Evolutionary conservation across 2,888 invertebrate species (phyloP).

Genomic region (Hydraecia micacea): DNA sequence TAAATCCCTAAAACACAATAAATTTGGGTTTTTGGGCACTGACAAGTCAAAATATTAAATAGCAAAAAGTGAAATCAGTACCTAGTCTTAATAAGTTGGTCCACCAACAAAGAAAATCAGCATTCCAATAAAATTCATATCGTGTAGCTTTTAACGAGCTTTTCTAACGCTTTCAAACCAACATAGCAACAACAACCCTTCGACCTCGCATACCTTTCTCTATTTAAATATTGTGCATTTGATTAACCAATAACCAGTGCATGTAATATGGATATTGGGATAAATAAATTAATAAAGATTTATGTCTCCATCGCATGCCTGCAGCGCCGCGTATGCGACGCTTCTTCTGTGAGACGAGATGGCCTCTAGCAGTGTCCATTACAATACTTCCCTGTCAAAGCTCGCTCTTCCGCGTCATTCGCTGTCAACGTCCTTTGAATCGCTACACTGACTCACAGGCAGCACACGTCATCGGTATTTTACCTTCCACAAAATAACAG

Average conservation of each 20-base stretch:
- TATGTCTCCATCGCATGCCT: neutral
- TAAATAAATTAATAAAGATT: neutral
- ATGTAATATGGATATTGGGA: neutral
- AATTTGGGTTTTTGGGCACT: too few relatives aligned
- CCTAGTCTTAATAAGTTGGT: neutral
- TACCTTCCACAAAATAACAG: conserved; percentile 49
- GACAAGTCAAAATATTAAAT: neutral
- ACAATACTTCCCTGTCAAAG: neutral
- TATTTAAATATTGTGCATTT: neutral
- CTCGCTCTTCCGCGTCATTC: conserved; percentile 11
- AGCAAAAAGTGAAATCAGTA: neutral
- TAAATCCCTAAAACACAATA: neutral
- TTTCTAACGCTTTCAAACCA: neutral
- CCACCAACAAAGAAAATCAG: neutral
- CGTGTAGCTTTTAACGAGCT: neutral
- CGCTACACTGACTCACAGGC: conserved; percentile 33
- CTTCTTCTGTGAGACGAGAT: neutral
- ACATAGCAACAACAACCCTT: neutral
- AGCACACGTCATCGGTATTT: conserved; percentile 49
- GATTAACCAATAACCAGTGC: neutral
- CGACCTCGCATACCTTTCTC: neutral
- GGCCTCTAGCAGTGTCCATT: neutral
- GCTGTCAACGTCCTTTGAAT: conserved; percentile 44
- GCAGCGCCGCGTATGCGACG: neutral
- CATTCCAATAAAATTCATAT: neutral